These are phyloP conservation scores for Apodemus sylvaticus DNA, from an alignment of 2,113 vertebrate genomes.

Conservation along the genomic window DNA sequence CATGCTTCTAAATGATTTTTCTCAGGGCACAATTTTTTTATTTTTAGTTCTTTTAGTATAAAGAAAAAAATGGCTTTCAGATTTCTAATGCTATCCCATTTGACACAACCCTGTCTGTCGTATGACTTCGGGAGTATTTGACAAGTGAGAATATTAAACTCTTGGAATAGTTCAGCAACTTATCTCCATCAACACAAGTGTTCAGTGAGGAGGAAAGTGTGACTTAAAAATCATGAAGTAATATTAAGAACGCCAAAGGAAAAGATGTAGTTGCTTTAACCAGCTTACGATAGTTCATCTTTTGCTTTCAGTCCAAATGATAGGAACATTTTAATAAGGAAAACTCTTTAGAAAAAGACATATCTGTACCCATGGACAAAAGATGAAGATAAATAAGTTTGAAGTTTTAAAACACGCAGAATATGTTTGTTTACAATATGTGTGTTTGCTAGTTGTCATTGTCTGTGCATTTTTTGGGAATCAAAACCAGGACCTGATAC, in stretches of 20 bases:
- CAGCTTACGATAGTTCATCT: constrained; percentile 37
- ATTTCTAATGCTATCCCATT: neutral
- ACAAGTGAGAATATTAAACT: constrained; percentile 56
- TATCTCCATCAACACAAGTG: constrained; percentile 37
- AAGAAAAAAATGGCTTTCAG: neutral
- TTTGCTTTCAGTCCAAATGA: constrained; percentile 25
- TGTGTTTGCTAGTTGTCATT: neutral
- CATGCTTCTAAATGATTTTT: constrained; percentile 32
- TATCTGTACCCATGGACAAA: constrained; percentile 20
- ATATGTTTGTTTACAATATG: neutral
- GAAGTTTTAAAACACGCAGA: neutral
- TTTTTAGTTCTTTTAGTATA: neutral
- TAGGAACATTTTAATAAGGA: constrained; percentile 2
- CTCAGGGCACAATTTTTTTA: neutral
- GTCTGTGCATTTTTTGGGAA: neutral
- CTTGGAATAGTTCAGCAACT: constrained; percentile 45
- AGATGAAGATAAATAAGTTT: neutral
- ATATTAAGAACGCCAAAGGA: constrained; percentile 48
- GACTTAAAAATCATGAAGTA: constrained; percentile 45
- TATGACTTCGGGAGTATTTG: constrained; percentile 3
- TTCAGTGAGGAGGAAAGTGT: constrained; percentile 4
- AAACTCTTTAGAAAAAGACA: neutral
- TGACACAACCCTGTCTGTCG: neutral
- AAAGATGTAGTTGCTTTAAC: constrained; percentile 3
- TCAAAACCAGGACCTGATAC: neutral